A percentile compares a stretch with the other conserved stretches of the same genome.
These are phyloP conservation scores for Tringa solitaria DNA, from an alignment of 2,113 vertebrate genomes.

Conservation along the genomic window DNA sequence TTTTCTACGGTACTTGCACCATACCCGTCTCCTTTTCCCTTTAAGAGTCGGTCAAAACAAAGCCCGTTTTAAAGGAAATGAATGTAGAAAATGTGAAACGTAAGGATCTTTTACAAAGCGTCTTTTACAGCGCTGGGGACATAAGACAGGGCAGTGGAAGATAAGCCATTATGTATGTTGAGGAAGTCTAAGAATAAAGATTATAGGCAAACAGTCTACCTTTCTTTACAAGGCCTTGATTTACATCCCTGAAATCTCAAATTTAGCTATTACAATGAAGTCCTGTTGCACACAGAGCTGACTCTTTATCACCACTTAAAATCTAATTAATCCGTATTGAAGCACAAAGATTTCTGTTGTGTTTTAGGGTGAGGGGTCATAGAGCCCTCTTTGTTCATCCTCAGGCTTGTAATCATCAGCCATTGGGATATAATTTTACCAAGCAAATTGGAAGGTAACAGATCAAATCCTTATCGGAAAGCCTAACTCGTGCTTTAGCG, in stretches of 20 bases:
- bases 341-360: conserved; percentile 88
- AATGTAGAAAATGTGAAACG: conserved; percentile 62
- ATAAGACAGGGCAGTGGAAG: conserved; percentile 56
- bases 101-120: conserved; percentile 63
- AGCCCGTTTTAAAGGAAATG: conserved; percentile 59
- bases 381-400: conserved; percentile 84
- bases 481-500: conserved; percentile 74
- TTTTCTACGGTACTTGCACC: conserved; percentile 24
- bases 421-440: conserved; percentile 84
- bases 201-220: conserved; percentile 78
- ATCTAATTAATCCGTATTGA: conserved; percentile 87
- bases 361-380: conserved; percentile 86
- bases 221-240: conserved; percentile 78
- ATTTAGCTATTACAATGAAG: conserved; percentile 81
- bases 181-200: conserved; percentile 74
- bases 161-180: conserved; percentile 71
- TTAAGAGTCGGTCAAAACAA: conserved; percentile 58
- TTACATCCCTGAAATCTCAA: conserved; percentile 79
- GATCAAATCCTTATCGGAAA: conserved; percentile 83
- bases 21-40: conserved; percentile 49
- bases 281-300: conserved; percentile 79
- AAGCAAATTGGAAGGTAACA: conserved; percentile 81
- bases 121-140: conserved; percentile 58
- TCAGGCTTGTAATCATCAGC: conserved; percentile 75
- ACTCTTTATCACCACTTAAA: conserved; percentile 84